Evolutionary conservation across 1,140 invertebrate genomes (phyloP).

Genomic region (Bombyx mandarina): DNA sequence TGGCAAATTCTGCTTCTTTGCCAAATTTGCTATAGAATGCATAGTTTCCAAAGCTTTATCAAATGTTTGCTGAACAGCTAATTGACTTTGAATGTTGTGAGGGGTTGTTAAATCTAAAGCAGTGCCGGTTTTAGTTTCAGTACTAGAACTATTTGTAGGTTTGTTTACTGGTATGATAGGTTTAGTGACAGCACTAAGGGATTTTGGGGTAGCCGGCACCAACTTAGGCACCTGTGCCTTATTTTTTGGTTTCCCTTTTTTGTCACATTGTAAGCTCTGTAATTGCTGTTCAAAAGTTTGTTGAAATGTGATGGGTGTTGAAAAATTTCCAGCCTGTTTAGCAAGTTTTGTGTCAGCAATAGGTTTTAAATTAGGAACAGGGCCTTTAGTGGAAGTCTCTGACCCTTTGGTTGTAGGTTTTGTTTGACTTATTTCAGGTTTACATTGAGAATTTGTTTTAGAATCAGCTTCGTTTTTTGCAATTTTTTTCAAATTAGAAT

Average conservation of each 20-base stretch:
- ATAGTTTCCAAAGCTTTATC: slow-evolving; percentile 65
- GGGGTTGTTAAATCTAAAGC: slow-evolving; percentile 66
- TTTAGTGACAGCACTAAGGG: slow-evolving; percentile 49
- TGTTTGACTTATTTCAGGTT: slow-evolving; percentile 30
- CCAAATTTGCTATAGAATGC: slow-evolving; percentile 68
- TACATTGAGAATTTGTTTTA: slow-evolving; percentile 28
- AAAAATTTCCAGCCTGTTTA: slow-evolving; percentile 49
- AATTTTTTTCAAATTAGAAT: slow-evolving; percentile 43
- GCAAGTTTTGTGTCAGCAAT: slow-evolving; percentile 63
- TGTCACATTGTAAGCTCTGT: slow-evolving; percentile 53
- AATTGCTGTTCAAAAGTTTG: slow-evolving; percentile 68
- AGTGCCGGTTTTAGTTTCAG: slow-evolving; percentile 47
- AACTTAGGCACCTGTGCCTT: slow-evolving; percentile 64
- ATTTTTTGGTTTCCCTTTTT: slow-evolving; percentile 62
- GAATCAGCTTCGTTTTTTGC: slow-evolving; percentile 25
- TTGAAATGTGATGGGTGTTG: slow-evolving; percentile 64
- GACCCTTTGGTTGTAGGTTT: slow-evolving; percentile 38
- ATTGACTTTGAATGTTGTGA: slow-evolving; percentile 56
- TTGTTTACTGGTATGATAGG: slow-evolving; percentile 30
- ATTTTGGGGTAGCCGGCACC: slow-evolving; percentile 52
- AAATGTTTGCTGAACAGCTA: slow-evolving; percentile 54
- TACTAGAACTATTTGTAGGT: slow-evolving; percentile 18
- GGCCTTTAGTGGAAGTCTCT: slow-evolving; percentile 57
- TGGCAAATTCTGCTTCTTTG: slow-evolving; percentile 59
- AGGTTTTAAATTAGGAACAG: slow-evolving; percentile 68